Evolutionary conservation across 2,113 vertebrate genomes (phyloP), one percentile per base, ranked within the genome.

Genomic region (Chloroceryle aenea): DNA sequence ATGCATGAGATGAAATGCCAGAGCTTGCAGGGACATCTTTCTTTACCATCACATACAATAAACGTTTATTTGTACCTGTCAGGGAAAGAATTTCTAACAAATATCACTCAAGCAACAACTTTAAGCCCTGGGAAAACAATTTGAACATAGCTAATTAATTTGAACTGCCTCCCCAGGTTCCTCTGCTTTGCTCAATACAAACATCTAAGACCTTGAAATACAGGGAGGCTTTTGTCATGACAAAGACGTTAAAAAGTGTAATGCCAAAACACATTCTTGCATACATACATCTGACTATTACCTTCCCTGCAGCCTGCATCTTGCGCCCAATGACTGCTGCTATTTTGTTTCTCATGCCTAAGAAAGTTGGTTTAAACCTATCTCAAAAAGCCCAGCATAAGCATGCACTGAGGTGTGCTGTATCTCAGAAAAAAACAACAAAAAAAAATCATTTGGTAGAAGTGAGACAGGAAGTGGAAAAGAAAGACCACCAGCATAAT

Each of bases 41-140:
- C 83, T 45, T 64, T 61, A 90, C 73, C 89, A 82, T 93, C 74
- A 66, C 53, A 56, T 53, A 66, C 72, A 90, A 78, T 68, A 89
- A 92, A 83, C 0, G 86, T 96, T 97, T 96, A 96, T 96, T 97
- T 96, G 92, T 92, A 93, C 61, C 93, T 95, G 95, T 96, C 96
- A 96, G 45, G 61, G 66, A 93, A 96, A 66, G 96, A 96, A 97
- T 95, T 84, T 93, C 96, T 89, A 96, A 93, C 58, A 97, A 97
- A 93, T 84, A 88, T 56, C 68, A 63, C 83, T 88, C 48, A 72
- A 94, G 73, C 59, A 93, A 88, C 47, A 90, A 80, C 69, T 88
- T 81, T 50, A 78, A 72, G 73, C 38, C 82, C 45, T 62, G 40
- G 88, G 73, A 94, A 96, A 94, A 95, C 73, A 80, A 96, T 92